Conservation (phyloP, 2,113 vertebrate genomes). For the Athene cunicularia region DNA sequence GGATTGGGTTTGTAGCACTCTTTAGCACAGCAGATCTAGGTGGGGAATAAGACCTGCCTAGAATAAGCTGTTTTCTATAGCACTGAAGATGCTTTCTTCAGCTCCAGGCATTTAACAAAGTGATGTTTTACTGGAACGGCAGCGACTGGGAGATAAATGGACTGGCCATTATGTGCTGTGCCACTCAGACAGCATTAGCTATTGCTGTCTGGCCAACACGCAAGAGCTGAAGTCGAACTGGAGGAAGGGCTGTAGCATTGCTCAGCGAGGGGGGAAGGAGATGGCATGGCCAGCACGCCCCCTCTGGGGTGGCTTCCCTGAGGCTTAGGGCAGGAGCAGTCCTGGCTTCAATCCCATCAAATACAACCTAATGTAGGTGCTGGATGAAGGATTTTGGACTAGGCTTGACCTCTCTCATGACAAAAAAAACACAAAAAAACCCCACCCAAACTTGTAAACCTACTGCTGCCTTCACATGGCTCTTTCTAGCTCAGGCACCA, state of each 20-base stretch:
- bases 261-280: neutral
- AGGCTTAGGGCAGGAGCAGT: neutral
- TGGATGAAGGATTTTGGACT: neutral
- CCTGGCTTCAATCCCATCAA: neutral
- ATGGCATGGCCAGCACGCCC: neutral
- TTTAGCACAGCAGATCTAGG: neutral
- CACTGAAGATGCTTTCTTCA: neutral
- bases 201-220: slow-evolving; percentile 23
- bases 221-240: neutral
- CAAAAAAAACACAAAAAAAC: rapidly evolving
- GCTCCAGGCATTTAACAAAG: slow-evolving; percentile 38
- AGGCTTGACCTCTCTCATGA: neutral
- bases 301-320: neutral
- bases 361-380: rapidly evolving
- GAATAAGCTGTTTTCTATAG: neutral
- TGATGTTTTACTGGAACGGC: slow-evolving; percentile 55
- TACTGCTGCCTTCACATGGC: neutral
- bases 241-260: neutral
- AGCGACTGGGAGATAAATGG: slow-evolving; percentile 28
- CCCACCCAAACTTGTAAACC: neutral
- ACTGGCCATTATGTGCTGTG: slow-evolving; percentile 19
- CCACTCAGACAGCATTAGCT: slow-evolving; percentile 29
- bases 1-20: neutral
- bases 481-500: neutral
- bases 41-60: neutral